Conservation (phyloP, 2,113 vertebrate species). For the Corythoichthys intestinalis region DNA sequence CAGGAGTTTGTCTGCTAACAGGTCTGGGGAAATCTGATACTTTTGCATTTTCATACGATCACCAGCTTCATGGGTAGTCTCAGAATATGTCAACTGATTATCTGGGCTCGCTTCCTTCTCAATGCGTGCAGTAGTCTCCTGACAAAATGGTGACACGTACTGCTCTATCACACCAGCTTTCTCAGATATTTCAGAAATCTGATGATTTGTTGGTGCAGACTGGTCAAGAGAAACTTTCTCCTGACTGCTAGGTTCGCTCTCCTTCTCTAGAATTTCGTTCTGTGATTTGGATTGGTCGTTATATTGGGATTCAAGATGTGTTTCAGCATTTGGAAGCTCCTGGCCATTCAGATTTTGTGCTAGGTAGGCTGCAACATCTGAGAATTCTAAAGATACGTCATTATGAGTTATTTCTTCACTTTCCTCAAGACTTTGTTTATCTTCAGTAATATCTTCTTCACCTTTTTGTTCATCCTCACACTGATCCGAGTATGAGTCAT, state of each 20-base stretch:
- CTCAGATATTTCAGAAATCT: not conserved
- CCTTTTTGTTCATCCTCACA: slow-evolving; percentile 33
- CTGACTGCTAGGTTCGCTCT: not conserved
- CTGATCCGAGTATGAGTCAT: slow-evolving; percentile 74
- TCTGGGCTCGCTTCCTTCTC: slow-evolving; percentile 74
- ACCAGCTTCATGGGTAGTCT: slow-evolving; percentile 40
- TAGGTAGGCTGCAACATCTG: slow-evolving; percentile 12
- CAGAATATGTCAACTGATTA: slow-evolving; percentile 31
- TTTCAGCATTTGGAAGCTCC: slow-evolving; percentile 4
- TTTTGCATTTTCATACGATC: slow-evolving; percentile 33
- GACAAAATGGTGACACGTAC: not conserved
- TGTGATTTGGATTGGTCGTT: slow-evolving; percentile 1
- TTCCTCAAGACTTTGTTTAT: slow-evolving; percentile 30
- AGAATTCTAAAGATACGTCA: slow-evolving; percentile 46
- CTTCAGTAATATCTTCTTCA: slow-evolving; percentile 25
- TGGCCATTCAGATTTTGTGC: slow-evolving; percentile 14
- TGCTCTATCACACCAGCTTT: not conserved
- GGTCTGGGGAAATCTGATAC: slow-evolving; percentile 62
- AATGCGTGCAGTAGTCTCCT: slow-evolving; percentile 66
- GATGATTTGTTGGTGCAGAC: not conserved
- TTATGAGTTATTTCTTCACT: slow-evolving; percentile 42
- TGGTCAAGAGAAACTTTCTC: not conserved
- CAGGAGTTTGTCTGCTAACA: slow-evolving; percentile 81
- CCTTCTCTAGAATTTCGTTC: not conserved
- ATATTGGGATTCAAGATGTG: slow-evolving; percentile 26